Evolutionary conservation across 2,113 vertebrate species (phyloP).

Genomic region (Taurulus bubalis): DNA sequence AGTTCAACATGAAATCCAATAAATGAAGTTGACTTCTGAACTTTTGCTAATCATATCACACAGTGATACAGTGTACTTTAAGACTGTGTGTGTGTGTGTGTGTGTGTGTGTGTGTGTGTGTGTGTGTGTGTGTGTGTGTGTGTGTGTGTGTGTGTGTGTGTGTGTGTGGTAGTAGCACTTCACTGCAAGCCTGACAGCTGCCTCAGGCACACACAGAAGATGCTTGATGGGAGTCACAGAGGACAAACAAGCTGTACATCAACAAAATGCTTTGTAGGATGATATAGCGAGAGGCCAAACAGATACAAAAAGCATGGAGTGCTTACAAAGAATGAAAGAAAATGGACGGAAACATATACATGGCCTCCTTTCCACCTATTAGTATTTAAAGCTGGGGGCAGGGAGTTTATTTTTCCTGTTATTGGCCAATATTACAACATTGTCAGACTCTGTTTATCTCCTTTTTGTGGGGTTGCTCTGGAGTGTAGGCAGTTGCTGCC

Average conservation of each 20-base stretch:
- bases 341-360: background rate
- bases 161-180: conserved; percentile 43
- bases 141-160: conserved; percentile 2
- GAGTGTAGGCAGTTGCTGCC: background rate
- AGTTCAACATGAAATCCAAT: background rate
- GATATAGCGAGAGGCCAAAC: conserved; percentile 42
- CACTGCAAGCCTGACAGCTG: conserved; percentile 62
- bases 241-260: conserved; percentile 69
- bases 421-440: background rate
- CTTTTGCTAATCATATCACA: conserved; percentile 6
- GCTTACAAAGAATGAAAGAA: background rate
- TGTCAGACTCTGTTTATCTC: background rate
- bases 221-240: conserved; percentile 68
- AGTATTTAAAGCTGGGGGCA: background rate
- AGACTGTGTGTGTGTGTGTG: conserved; percentile 10
- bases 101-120: background rate
- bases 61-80: conserved; percentile 1
- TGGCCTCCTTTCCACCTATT: background rate
- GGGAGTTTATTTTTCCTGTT: background rate
- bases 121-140: conserved; percentile 9
- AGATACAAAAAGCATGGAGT: conserved; percentile 13
- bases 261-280: conserved; percentile 58
- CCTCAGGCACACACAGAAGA: conserved; percentile 61
- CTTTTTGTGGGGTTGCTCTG: background rate
- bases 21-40: background rate